Base-by-base conservation (phyloP, 2,113 vertebrate species). In the Psephotus haematonotus region DNA sequence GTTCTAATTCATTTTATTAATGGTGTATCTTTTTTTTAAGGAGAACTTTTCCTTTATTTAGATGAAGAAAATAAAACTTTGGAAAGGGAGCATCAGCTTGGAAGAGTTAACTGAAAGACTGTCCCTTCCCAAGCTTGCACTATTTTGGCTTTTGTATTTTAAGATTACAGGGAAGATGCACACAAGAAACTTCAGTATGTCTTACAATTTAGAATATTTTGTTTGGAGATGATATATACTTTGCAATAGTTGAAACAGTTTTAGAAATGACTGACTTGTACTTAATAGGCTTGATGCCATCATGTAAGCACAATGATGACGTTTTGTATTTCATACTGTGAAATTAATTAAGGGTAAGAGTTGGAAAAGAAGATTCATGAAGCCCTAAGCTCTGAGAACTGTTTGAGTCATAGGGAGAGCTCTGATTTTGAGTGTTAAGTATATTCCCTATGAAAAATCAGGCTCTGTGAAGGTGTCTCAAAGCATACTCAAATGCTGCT, bases 401-500 rank as follows among this genome's bases (percentile, higher is more conserved):
- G 33, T 59, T 65, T 75, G 88, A 95, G 91, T 65, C 87, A 95
- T 1, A 77, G 24, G 25, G 88, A 95, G 90, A 86, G 83, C 77
- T 92, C 74, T 2, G 88, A 88, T 92, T 97, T 75, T 82, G 86
- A 96, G 57, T 31, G 27, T 59, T 75, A 46, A 7, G 35, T 50
- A 59, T 12, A 47, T 59, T 88, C 8, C 8, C 17, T 29, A 67
- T 71, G 82, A 95, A 93, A 87, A 90, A 84, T 88, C 86, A 86
- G 72, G 64, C 74, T 95, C 86, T 79, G 83, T 92, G 96, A 95
- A 95, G 52, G 37, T 95, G 69, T 84, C 83, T 94, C 83, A 69
- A 80, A 43, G 28, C 0, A 0, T 55, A 50, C 13, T 81, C 31
- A 75, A 31, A 88, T 23, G 31, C 60, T 82, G 62, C 44, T 84